These are phyloP conservation scores for Argyresthia albistria DNA, from an alignment of 2,888 invertebrate species.

Conservation along the genomic window DNA sequence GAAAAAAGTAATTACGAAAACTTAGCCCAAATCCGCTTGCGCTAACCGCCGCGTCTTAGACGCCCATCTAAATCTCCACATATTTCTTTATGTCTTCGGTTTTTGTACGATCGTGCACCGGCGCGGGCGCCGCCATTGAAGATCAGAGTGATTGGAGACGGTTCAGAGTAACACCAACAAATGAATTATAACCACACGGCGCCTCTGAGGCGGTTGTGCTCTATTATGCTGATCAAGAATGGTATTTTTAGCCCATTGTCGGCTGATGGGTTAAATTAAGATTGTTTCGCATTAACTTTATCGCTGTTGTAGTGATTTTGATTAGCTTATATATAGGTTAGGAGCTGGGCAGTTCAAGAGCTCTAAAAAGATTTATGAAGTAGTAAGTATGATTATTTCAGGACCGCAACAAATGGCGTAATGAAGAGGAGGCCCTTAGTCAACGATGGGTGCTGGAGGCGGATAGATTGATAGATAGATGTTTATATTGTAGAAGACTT, in stretches of 20 bases:
- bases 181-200: slow-evolving; percentile 2
- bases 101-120: background rate
- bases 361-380: too few relatives aligned
- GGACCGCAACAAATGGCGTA: too few relatives aligned
- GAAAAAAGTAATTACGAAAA: too few relatives aligned
- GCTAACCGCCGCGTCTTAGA: background rate
- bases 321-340: too few relatives aligned
- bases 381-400: too few relatives aligned
- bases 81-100: background rate
- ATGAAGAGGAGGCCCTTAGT: too few relatives aligned
- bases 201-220: background rate
- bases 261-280: background rate
- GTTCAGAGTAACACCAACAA: slow-evolving; percentile 17
- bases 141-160: slow-evolving; percentile 51
- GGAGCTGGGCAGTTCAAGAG: too few relatives aligned
- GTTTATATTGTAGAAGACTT: too few relatives aligned
- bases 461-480: too few relatives aligned
- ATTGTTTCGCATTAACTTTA: background rate
- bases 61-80: background rate
- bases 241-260: background rate
- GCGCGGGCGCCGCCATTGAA: background rate
- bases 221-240: slow-evolving; percentile 4
- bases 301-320: background rate
- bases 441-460: too few relatives aligned
- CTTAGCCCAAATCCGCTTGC: too few relatives aligned